Conservation (phyloP, 2,888 invertebrate genomes). For the Drosophila niveifrons region DNA sequence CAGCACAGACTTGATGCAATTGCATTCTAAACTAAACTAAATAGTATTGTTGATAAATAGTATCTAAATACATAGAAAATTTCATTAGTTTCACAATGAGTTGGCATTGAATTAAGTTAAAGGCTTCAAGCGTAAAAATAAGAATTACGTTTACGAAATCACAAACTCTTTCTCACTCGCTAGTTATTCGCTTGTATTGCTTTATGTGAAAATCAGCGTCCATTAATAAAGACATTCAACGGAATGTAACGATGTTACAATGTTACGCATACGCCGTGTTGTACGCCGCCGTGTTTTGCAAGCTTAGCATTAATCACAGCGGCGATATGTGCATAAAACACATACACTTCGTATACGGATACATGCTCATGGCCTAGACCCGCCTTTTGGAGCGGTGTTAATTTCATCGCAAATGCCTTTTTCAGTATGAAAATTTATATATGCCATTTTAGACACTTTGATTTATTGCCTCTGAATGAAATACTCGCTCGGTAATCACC, state of each 20-base stretch:
- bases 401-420: conserved; percentile 67
- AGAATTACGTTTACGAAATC: too few relatives aligned
- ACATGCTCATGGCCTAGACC: conserved; percentile 23
- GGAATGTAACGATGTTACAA: conserved; percentile 46
- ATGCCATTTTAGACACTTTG: conserved; percentile 68
- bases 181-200: conserved; percentile 47
- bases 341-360: conserved; percentile 22
- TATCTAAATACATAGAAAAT: not conserved
- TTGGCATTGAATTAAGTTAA: not conserved
- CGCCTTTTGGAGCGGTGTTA: conserved; percentile 56
- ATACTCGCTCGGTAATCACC: conserved; percentile 18
- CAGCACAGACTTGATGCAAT: not conserved
- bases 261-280: conserved; percentile 55
- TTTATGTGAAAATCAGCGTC: conserved; percentile 73
- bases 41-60: not conserved
- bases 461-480: conserved; percentile 56
- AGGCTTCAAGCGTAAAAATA: not conserved
- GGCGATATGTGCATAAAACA: conserved; percentile 45
- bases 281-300: conserved; percentile 2
- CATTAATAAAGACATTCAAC: conserved; percentile 70
- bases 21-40: not conserved
- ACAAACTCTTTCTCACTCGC: conserved; percentile 29
- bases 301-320: conserved; percentile 71
- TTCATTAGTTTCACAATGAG: not conserved
- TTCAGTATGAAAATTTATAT: conserved; percentile 67